Percentiles rank a stretch among this genome's conserved stretches.
These are phyloP conservation scores for Conchocele bisecta DNA, from an alignment of 2,888 invertebrate species.

Conservation along the genomic window DNA sequence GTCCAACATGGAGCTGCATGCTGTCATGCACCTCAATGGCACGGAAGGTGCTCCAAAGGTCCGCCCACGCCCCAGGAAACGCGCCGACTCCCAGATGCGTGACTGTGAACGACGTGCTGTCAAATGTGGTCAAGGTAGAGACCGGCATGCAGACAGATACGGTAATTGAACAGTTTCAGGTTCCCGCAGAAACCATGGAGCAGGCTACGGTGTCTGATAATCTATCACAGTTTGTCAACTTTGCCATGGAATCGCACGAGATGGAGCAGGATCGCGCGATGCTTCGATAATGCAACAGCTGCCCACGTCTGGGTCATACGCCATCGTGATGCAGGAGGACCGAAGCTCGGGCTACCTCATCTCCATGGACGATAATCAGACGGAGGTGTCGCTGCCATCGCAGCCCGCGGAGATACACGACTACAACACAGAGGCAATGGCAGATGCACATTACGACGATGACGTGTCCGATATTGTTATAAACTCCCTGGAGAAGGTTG, in stretches of 20 bases:
- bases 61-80: slow-evolving; percentile 42
- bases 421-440: too few relatives aligned
- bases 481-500: too few relatives aligned
- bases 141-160: slow-evolving; percentile 50
- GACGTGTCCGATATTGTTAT: too few relatives aligned
- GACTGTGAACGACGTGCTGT: slow-evolving; percentile 46
- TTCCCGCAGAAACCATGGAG: not conserved
- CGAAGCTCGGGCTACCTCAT: too few relatives aligned
- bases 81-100: slow-evolving; percentile 47
- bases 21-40: slow-evolving; percentile 58
- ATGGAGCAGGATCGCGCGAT: too few relatives aligned
- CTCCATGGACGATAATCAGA: too few relatives aligned
- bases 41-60: slow-evolving; percentile 27
- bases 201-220: slow-evolving; percentile 24
- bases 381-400: too few relatives aligned
- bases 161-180: slow-evolving; percentile 44
- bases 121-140: slow-evolving; percentile 48
- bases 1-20: slow-evolving; percentile 54
- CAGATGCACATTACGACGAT: too few relatives aligned
- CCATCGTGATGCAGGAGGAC: too few relatives aligned
- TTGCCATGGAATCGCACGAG: slow-evolving; percentile 37
- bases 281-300: too few relatives aligned
- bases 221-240: slow-evolving; percentile 39
- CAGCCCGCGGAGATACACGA: too few relatives aligned
- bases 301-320: too few relatives aligned